These are phyloP conservation scores for Hyalella azteca DNA, from an alignment of 2,888 invertebrate genomes.

Conservation along the genomic window DNA sequence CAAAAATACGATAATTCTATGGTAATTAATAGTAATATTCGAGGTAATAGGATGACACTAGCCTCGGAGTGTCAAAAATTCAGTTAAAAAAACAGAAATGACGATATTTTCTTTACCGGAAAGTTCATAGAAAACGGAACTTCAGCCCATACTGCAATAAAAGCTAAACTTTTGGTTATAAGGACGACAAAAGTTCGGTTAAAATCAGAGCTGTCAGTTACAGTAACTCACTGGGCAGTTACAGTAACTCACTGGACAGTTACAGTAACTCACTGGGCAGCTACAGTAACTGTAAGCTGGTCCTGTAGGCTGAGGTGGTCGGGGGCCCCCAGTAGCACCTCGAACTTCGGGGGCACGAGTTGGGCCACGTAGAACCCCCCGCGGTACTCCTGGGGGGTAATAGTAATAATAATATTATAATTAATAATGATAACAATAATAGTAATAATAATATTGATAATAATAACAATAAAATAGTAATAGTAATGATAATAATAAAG, in stretches of 20 bases:
- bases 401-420: not conserved
- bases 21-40: too few relatives aligned
- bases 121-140: too few relatives aligned
- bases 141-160: too few relatives aligned
- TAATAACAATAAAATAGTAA: not conserved
- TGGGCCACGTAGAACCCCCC: conserved; percentile 84
- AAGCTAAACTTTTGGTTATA: too few relatives aligned
- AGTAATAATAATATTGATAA: not conserved
- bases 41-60: too few relatives aligned
- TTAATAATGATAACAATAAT: not conserved
- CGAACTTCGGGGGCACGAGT: conserved; percentile 91
- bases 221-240: not conserved
- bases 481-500: too few relatives aligned
- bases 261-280: conserved; percentile 72
- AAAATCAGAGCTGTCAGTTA: too few relatives aligned
- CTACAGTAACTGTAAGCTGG: conserved; percentile 77
- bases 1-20: too few relatives aligned
- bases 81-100: too few relatives aligned
- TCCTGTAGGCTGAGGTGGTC: conserved; percentile 82
- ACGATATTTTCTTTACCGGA: too few relatives aligned
- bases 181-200: too few relatives aligned
- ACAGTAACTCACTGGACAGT: not conserved
- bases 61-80: too few relatives aligned
- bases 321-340: conserved; percentile 82
- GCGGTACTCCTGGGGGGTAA: conserved; percentile 65